phyloP scores from a whole-genome alignment of 1,140 invertebrate species.

The Halictus rubicundus region DNA sequence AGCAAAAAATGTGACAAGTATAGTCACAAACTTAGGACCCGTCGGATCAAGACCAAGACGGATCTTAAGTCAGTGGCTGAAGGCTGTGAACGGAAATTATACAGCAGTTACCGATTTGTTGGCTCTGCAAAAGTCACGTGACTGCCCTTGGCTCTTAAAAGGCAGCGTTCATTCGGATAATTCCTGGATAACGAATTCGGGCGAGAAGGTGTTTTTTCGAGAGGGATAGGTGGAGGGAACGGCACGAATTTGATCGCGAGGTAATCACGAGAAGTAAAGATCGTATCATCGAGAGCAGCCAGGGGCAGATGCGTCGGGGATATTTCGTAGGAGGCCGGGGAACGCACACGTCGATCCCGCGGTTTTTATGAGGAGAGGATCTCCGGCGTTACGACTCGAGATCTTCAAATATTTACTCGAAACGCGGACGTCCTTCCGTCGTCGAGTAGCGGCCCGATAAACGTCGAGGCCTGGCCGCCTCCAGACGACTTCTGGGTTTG shows the following conservation, averaged over 20 bases:
- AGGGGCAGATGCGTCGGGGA: constrained; percentile 47
- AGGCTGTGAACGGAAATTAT: no score
- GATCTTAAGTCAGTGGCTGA: no score
- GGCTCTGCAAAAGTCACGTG: no score
- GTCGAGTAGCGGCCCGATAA: constrained; percentile 68
- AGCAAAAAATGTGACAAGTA: no score
- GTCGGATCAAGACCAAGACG: no score
- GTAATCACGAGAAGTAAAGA: constrained; percentile 1
- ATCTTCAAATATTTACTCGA: constrained; percentile 74
- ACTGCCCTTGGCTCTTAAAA: no score
- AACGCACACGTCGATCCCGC: constrained; percentile 65
- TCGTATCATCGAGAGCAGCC: not conserved
- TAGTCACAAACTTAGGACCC: no score
- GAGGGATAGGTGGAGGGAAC: no score
- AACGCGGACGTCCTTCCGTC: constrained; percentile 73
- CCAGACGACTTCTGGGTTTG: constrained; percentile 67
- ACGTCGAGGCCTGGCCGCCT: constrained; percentile 61
- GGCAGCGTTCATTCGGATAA: no score
- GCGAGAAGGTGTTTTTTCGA: no score
- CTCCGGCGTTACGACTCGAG: constrained; percentile 64
- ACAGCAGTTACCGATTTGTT: no score
- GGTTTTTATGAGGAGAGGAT: constrained; percentile 68
- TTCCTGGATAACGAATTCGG: no score
- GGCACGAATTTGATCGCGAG: constrained; percentile 1
- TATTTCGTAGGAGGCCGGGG: constrained; percentile 51